Conservation (phyloP, 2,888 invertebrate genomes). For the Aquatica leii region DNA sequence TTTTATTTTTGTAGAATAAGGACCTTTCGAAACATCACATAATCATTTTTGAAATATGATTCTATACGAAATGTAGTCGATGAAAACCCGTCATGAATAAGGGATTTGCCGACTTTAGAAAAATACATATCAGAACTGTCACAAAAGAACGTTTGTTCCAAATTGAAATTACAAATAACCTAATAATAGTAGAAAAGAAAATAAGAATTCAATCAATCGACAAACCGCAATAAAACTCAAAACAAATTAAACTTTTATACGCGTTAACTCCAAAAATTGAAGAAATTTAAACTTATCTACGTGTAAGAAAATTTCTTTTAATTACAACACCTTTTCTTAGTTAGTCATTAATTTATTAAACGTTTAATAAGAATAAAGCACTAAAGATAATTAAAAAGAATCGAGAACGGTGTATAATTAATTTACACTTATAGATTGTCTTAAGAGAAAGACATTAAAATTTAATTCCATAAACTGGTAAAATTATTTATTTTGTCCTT, state of each 20-base stretch:
- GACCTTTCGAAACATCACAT: too few species aligned
- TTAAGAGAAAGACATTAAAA: too few species aligned
- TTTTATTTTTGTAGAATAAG: too few species aligned
- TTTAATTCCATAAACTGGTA: too few species aligned
- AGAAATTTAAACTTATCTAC: too few species aligned
- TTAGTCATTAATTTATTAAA: too few species aligned
- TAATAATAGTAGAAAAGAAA: neutral
- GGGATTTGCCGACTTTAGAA: neutral
- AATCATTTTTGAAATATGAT: neutral
- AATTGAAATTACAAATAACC: constrained; percentile 12
- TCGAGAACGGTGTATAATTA: too few species aligned
- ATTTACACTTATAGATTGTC: too few species aligned
- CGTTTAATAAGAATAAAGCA: too few species aligned
- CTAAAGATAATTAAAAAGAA: too few species aligned
- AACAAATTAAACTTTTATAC: neutral
- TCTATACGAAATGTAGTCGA: constrained; percentile 5
- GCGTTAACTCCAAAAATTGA: neutral
- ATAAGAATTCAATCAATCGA: constrained; percentile 3
- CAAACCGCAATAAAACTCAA: constrained; percentile 4
- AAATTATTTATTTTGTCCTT: neutral
- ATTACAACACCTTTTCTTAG: too few species aligned
- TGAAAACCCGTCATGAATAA: constrained; percentile 8
- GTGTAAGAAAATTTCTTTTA: too few species aligned
- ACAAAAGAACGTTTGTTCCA: constrained; percentile 4
- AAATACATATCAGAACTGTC: constrained; percentile 5